Evolutionary conservation across 2,888 invertebrate genomes (phyloP), one percentile per base, ranked within the genome.

Genomic region (Cancer borealis): DNA sequence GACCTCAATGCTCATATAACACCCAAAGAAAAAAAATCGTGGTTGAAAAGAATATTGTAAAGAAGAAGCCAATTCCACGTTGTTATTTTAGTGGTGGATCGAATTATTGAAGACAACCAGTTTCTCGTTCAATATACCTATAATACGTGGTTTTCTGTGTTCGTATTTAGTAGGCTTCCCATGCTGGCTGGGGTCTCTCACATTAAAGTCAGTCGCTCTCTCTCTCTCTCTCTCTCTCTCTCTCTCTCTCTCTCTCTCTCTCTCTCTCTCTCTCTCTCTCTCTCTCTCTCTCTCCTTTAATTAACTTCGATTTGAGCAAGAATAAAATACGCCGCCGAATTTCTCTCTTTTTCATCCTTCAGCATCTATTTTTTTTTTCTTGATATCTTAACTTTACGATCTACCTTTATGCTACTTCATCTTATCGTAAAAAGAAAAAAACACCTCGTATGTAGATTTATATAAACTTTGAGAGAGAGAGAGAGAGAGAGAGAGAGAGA

Each of bases 401-500:
- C 66, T n/a, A 66, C n/a, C 66, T 66, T n/a, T n/a, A 21, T 17
- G n/a, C n/a, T 66, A n/a, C 6, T 66, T 66, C 14, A n/a, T n/a
- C 21, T 66, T 66, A 66, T 66, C 21, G 49, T 49, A n/a, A n/a
- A n/a, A 66, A n/a, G 0, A n/a, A 4, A n/a, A 66, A 8, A 17
- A 66, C 17, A 17, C 12, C 17, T 17, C 26, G 3, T 49, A 12
- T 6, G 0, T 10, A 49, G 10, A 49, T 49, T 10, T 49, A 49
- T 49, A 6, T 49, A 49, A 49, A 39, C 39, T 12, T 49, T 49
- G 79, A 79, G 79, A 79, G 79, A 79, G 79, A 79, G 79, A 79
- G 79, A 79, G 79, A 79, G 79, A 79, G 79, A 79, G 79, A 79
- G 79, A 79, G 79, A 79, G 26, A 79, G 79, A 79, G 79, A 79